These are phyloP conservation scores for Centropyge bicolor DNA, from an alignment of 2,797 vertebrate genomes.

Conservation along the genomic window DNA sequence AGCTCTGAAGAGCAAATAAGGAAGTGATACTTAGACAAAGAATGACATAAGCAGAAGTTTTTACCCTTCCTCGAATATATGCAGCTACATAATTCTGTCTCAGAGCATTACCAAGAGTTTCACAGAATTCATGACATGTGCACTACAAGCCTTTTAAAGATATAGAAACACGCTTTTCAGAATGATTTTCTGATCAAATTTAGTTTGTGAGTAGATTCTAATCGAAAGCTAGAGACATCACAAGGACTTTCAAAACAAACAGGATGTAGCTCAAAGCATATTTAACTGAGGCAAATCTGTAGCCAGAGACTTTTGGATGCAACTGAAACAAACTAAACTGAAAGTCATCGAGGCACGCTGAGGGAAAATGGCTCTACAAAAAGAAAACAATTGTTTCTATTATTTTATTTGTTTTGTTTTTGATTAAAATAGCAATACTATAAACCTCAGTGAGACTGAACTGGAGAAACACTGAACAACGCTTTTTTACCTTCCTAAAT, in stretches of 20 bases:
- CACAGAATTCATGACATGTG: background rate
- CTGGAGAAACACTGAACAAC: background rate
- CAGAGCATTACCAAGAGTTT: background rate
- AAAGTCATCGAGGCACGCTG: background rate
- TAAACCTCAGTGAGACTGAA: background rate
- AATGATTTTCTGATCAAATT: background rate
- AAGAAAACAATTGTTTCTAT: too few species aligned
- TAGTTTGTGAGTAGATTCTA: constrained; percentile 1
- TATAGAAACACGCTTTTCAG: background rate
- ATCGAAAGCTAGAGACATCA: constrained; percentile 3
- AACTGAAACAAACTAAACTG: background rate
- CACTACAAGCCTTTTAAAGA: background rate
- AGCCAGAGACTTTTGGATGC: background rate
- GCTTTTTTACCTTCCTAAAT: background rate
- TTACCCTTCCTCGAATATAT: background rate
- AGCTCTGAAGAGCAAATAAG: constrained; percentile 84
- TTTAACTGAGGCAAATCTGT: constrained; percentile 4
- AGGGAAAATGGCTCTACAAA: background rate
- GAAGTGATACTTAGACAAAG: background rate
- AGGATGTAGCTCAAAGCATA: background rate
- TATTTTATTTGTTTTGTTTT: background rate
- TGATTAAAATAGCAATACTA: background rate
- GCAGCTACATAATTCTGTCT: background rate
- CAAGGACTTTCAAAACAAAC: constrained; percentile 10
- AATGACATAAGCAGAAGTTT: background rate